These are phyloP conservation scores for Drosophila ohnishii DNA, from an alignment of 1,140 invertebrate genomes.

Conservation along the genomic window DNA sequence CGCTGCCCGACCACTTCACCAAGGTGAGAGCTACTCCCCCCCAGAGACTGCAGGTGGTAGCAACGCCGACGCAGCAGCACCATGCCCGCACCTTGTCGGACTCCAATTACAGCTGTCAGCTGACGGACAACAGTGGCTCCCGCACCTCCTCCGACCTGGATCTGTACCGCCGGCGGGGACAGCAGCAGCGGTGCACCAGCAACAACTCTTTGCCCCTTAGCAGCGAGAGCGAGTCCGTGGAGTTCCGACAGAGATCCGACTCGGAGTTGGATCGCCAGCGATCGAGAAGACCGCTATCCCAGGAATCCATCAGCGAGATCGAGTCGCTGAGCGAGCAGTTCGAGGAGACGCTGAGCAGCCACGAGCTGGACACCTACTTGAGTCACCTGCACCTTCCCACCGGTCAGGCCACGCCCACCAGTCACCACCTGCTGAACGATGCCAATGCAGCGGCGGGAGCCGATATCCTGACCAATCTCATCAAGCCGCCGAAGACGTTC, in stretches of 20 bases:
- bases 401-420: conserved; percentile 45
- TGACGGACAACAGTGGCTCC: conserved; percentile 79
- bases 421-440: conserved; percentile 51
- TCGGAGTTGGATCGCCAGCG: conserved; percentile 86
- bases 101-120: conserved; percentile 79
- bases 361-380: conserved; percentile 87
- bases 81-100: conserved; percentile 78
- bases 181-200: conserved; percentile 67
- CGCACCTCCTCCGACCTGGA: conserved; percentile 80
- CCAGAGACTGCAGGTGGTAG: conserved; percentile 13
- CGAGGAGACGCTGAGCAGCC: conserved; percentile 84
- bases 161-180: conserved; percentile 69
- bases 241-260: conserved; percentile 84
- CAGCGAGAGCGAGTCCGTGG: conserved; percentile 83
- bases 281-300: conserved; percentile 89
- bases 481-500: conserved; percentile 80
- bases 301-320: conserved; percentile 87
- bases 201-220: conserved; percentile 67
- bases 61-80: conserved; percentile 58
- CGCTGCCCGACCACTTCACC: conserved; percentile 78
- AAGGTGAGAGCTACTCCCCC: conserved; percentile 56
- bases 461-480: conserved; percentile 67
- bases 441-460: conserved; percentile 45
- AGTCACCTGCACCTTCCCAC: conserved; percentile 84
- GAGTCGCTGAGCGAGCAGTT: conserved; percentile 85